Evolutionary conservation across 2,113 vertebrate species (phyloP).

Genomic region (Dipodomys merriami): DNA sequence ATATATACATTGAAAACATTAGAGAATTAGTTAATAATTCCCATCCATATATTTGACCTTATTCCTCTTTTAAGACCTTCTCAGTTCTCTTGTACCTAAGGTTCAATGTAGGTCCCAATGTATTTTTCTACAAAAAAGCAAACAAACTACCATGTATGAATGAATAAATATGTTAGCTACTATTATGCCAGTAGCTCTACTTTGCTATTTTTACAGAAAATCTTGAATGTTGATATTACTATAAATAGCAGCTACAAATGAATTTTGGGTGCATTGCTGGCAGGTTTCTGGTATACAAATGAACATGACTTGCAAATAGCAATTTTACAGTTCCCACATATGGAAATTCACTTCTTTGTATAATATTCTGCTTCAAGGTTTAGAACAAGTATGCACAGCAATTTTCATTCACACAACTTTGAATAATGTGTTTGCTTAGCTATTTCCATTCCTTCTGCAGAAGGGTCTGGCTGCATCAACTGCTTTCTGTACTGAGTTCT

Average conservation of each 20-base stretch:
- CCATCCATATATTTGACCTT: conserved; percentile 17
- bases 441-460: conserved; percentile 81
- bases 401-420: conserved; percentile 86
- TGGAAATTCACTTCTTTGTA: conserved; percentile 85
- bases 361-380: conserved; percentile 86
- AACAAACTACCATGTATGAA: conserved; percentile 71
- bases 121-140: conserved; percentile 65
- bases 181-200: conserved; percentile 78
- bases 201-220: conserved; percentile 81
- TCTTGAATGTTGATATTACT: conserved; percentile 82
- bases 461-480: conserved; percentile 75
- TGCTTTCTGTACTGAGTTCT: conserved; percentile 79
- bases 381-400: conserved; percentile 83
- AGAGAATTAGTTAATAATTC: conserved; percentile 26
- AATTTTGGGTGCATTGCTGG: conserved; percentile 85
- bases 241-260: conserved; percentile 86
- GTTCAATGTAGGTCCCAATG: conserved; percentile 51
- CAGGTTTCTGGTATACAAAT: conserved; percentile 88
- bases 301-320: conserved; percentile 88
- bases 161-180: conserved; percentile 67
- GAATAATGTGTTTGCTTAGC: conserved; percentile 84
- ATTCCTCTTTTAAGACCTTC: conserved; percentile 11
- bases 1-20: neutral
- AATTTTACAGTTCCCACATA: conserved; percentile 87
- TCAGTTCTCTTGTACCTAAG: conserved; percentile 42